phyloP scores from a whole-genome alignment of 1,140 invertebrate species.

The Ostrea denselamellosa region DNA sequence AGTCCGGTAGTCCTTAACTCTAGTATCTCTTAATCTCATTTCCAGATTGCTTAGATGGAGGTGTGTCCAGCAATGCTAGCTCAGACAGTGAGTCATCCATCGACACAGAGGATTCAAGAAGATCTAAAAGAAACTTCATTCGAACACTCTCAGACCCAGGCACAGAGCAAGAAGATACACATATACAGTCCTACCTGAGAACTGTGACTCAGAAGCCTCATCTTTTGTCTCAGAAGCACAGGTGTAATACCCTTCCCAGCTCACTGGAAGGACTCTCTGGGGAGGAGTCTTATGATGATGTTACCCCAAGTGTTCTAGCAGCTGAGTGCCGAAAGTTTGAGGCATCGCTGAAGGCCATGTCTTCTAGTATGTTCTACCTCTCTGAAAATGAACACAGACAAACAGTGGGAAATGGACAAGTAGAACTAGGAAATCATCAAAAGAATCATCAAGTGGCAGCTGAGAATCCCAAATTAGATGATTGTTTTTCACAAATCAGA shows the following conservation, averaged over 20 bases:
- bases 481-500: not conserved
- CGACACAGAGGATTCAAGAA: slow-evolving; percentile 30
- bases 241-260: slow-evolving; percentile 53
- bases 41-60: slow-evolving; percentile 48
- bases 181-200: not conserved
- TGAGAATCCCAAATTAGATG: slow-evolving; percentile 29
- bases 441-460: not conserved
- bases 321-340: slow-evolving; percentile 65
- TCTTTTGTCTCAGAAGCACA: not conserved
- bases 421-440: not conserved
- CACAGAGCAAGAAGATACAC: slow-evolving; percentile 5
- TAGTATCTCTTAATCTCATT: not conserved
- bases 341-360: slow-evolving; percentile 60
- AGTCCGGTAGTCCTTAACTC: too few species aligned
- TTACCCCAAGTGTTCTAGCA: slow-evolving; percentile 37
- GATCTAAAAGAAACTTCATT: not conserved
- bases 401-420: not conserved
- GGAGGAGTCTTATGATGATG: not conserved
- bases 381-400: not conserved
- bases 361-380: slow-evolving; percentile 52
- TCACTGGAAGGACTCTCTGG: slow-evolving; percentile 24
- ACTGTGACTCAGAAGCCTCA: not conserved
- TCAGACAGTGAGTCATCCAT: slow-evolving; percentile 63
- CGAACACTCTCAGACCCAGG: slow-evolving; percentile 51
- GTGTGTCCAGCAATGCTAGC: slow-evolving; percentile 62